phyloP scores from a whole-genome alignment of 2,797 vertebrate species.

The Sebastes steindachneri region DNA sequence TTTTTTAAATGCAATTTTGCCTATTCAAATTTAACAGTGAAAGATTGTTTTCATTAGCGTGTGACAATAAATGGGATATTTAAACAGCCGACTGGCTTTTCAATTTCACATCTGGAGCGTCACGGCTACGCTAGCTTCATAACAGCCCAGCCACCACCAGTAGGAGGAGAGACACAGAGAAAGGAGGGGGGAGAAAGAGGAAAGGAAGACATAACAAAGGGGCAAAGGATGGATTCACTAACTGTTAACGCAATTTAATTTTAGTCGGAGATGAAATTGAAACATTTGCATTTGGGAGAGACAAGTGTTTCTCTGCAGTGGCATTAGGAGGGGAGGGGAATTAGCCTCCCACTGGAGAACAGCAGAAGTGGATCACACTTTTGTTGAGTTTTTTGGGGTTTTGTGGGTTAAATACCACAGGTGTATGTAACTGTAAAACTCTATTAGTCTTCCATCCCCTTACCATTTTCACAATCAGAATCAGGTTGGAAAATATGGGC shows the following conservation, averaged over 20 bases:
- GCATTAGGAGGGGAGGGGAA: slow-evolving; percentile 1
- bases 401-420: neutral
- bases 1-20: slow-evolving; percentile 75
- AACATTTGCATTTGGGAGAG: slow-evolving; percentile 41
- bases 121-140: slow-evolving; percentile 44
- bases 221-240: slow-evolving; percentile 13
- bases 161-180: neutral
- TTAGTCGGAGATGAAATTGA: slow-evolving; percentile 39
- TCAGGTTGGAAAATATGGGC: neutral
- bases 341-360: slow-evolving; percentile 18
- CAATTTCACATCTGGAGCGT: slow-evolving; percentile 77
- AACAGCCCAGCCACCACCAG: slow-evolving; percentile 18
- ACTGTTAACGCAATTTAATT: slow-evolving; percentile 37
- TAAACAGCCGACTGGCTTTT: slow-evolving; percentile 82
- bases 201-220: neutral
- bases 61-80: slow-evolving; percentile 82
- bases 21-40: slow-evolving; percentile 79
- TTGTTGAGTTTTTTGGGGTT: neutral
- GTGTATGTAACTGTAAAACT: neutral
- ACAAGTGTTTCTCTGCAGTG: neutral
- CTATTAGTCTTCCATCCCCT: neutral
- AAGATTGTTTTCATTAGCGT: slow-evolving; percentile 83
- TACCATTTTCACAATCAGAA: neutral
- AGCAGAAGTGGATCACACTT: neutral
- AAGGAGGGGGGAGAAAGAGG: neutral